Evolutionary conservation across 2,888 invertebrate species (phyloP), one percentile per base, ranked within the genome.

Genomic region (Oligia strigilis): DNA sequence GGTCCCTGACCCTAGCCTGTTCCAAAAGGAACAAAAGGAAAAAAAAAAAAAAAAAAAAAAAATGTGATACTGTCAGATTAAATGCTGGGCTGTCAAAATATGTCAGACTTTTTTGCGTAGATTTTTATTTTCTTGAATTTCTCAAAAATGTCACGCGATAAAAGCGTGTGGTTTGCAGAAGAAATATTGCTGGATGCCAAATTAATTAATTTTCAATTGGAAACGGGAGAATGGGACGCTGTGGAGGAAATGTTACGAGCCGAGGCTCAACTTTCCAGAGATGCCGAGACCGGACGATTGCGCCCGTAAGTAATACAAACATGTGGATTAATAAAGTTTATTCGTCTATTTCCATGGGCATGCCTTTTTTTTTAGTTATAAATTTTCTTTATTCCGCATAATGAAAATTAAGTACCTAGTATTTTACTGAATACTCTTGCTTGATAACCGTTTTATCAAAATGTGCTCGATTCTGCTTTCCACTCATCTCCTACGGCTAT

Each of bases 91-190:
- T 88, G 88, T 85, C 86, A 90, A 83, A 84, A 88, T 84, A 84
- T 88, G 84, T 82, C 77, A 87, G 77, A 77, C 17, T 73, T 75
- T 84, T 76, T 75, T 82, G 82, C 86, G 80, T 81, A 82, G 78
- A 80, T 71, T 83, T 77, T 77, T 77, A 77, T 72, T 78, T 83
- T 80, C 72, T 72, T 81, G 73, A 72, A 81, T 86, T 88, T 81
- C 52, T 29, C 19, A 71, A 93, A 90, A 92, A 97, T 97, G 97
- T 97, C 97, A 78, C 95, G 97, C 83, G 97, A 97, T 92, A 97
- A 97, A 94, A 97, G 97, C 88, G 97, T 97, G 65, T 97, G 97
- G 97, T 97, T 97, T 86, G 97, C 97, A 11, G 97, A 97, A 91
- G 97, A 97, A 89, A 97, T 97, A 87, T 90, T 97, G 72, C 90